phyloP scores from a whole-genome alignment of 2,888 invertebrate species.

The Drosophila longiperda region DNA sequence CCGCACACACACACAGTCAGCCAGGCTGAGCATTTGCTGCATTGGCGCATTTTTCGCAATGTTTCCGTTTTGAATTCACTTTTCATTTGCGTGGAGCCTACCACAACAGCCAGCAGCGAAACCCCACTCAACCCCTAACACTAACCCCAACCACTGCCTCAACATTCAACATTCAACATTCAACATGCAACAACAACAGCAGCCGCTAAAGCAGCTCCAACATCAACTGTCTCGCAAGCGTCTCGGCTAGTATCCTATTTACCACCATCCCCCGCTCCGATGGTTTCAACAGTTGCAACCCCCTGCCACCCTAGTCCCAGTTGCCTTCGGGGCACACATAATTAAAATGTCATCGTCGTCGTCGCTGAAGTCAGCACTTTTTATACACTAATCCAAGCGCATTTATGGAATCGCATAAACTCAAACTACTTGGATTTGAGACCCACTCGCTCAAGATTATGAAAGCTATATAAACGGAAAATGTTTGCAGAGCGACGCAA shows the following conservation, averaged over 20 bases:
- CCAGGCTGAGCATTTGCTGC: constrained; percentile 64
- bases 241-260: constrained; percentile 62
- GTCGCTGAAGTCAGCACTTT: constrained; percentile 57
- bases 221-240: constrained; percentile 68
- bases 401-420: not conserved
- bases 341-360: constrained; percentile 74
- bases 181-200: not conserved
- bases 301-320: constrained; percentile 29
- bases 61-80: constrained; percentile 80
- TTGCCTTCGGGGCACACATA: constrained; percentile 72
- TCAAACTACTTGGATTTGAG: constrained; percentile 1
- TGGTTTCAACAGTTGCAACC: not conserved
- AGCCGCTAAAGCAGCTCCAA: constrained; percentile 9
- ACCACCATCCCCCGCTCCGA: not conserved
- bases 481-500: not conserved
- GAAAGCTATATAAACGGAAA: not conserved
- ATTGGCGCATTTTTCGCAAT: constrained; percentile 76
- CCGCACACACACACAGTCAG: not conserved
- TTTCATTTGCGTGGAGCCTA: constrained; percentile 57
- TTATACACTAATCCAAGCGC: constrained; percentile 43
- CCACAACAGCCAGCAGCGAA: constrained; percentile 7
- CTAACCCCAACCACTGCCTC: not conserved
- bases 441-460: not conserved
- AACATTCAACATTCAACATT: not conserved
- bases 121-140: constrained; percentile 11